Evolutionary conservation across 2,888 invertebrate genomes (phyloP).

Genomic region (Clunio marinus): DNA sequence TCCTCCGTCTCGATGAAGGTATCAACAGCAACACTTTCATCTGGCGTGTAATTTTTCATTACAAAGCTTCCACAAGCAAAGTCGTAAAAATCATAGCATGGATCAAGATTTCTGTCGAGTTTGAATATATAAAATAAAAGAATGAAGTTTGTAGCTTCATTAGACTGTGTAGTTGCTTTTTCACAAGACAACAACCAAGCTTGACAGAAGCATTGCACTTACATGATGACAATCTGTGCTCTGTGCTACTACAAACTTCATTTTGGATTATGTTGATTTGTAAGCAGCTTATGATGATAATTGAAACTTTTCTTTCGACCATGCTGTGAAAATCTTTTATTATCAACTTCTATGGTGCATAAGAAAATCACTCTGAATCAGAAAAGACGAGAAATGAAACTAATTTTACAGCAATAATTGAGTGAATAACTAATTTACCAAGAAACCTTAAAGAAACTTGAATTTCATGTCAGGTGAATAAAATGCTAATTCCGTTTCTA

Average conservation of each 20-base stretch:
- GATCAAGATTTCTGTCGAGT: constrained; percentile 60
- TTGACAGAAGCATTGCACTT: not conserved
- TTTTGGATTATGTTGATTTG: not conserved
- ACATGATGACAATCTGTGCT: not conserved
- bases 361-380: no score
- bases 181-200: no score
- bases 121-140: not conserved
- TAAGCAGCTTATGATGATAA: not conserved
- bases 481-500: no score
- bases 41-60: constrained; percentile 78
- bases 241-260: not conserved
- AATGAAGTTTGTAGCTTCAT: not conserved
- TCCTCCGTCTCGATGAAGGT: not conserved
- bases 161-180: not conserved
- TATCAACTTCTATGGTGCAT: no score
- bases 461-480: no score
- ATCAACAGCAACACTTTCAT: constrained; percentile 59
- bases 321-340: not conserved
- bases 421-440: no score
- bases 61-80: constrained; percentile 73
- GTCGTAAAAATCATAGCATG: constrained; percentile 78
- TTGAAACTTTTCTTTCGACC: not conserved
- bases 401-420: no score
- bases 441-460: no score
- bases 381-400: no score